A percentile compares a stretch with the other conserved stretches of the same genome.
phyloP scores from a whole-genome alignment of 2,797 vertebrate genomes.

The Chaetodon trifasciatus region DNA sequence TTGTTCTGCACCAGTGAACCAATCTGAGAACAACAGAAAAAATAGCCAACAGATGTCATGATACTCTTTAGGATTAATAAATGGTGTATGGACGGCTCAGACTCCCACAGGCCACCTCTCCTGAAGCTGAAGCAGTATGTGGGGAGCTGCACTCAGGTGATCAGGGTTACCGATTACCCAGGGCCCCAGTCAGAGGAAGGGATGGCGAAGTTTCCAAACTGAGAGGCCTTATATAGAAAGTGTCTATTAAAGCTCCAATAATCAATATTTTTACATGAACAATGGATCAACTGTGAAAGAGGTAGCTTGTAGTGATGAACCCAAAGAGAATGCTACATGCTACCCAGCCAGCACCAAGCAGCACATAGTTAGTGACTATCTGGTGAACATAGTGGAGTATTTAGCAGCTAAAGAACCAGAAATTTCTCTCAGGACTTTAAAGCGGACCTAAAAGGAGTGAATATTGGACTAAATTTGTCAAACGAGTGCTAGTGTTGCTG shows the following conservation, averaged over 20 bases:
- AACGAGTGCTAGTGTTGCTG: neutral
- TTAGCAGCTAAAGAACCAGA: neutral
- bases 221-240: neutral
- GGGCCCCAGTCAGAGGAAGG: constrained; percentile 5
- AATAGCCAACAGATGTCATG: constrained; percentile 42
- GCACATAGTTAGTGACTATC: too few species aligned
- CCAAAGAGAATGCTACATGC: neutral
- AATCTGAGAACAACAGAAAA: constrained; percentile 35
- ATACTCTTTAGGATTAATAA: constrained; percentile 51
- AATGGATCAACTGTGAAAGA: neutral
- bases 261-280: neutral
- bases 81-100: constrained; percentile 12
- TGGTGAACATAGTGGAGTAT: neutral
- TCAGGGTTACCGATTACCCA: constrained; percentile 12
- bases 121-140: constrained; percentile 1
- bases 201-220: neutral
- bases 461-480: neutral
- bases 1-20: constrained; percentile 55
- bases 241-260: neutral
- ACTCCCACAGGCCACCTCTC: constrained; percentile 1
- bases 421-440: neutral
- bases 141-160: neutral
- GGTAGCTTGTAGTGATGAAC: neutral
- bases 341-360: too few species aligned
- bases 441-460: neutral